Conservation (phyloP, 2,113 vertebrate species). For the Sinocyclocheilus anshuiensis region DNA sequence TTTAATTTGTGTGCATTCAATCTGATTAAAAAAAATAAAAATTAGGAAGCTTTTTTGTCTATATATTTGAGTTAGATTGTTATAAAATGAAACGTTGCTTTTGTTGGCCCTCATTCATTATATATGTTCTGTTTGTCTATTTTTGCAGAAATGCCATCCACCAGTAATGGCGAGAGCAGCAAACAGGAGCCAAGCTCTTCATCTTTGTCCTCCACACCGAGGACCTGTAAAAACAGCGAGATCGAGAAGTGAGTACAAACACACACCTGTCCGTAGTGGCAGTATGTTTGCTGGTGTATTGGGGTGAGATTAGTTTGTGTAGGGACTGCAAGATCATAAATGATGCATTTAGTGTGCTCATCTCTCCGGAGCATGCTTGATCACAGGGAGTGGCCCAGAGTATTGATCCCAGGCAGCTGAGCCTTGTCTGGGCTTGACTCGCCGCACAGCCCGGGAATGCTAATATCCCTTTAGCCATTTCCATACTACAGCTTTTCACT, state of each 20-base stretch:
- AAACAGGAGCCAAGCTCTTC: constrained; percentile 85
- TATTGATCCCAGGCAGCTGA: constrained; percentile 66
- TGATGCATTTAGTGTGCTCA: constrained; percentile 66
- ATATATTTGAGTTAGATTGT: not conserved
- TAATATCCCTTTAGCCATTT: constrained; percentile 52
- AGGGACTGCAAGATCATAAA: constrained; percentile 61
- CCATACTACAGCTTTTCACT: constrained; percentile 9
- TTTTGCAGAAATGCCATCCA: constrained; percentile 93
- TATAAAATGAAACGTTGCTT: not conserved
- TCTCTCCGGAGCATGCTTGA: constrained; percentile 55
- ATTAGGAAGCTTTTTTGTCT: not conserved
- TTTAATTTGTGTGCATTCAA: not conserved
- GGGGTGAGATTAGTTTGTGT: constrained; percentile 63
- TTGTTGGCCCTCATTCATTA: not conserved
- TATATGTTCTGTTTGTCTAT: not conserved
- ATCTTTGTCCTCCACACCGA: constrained; percentile 79
- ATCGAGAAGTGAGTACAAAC: constrained; percentile 91
- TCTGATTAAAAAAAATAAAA: not conserved
- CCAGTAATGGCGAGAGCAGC: constrained; percentile 96
- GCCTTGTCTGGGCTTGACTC: constrained; percentile 51
- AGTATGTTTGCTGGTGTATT: constrained; percentile 34
- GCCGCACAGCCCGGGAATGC: constrained; percentile 52
- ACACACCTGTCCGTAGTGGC: constrained; percentile 19
- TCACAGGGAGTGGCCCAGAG: constrained; percentile 58
- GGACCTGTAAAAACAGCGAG: constrained; percentile 99